Evolutionary conservation across 2,888 invertebrate species (phyloP).

Genomic region (Netelia virgata): DNA sequence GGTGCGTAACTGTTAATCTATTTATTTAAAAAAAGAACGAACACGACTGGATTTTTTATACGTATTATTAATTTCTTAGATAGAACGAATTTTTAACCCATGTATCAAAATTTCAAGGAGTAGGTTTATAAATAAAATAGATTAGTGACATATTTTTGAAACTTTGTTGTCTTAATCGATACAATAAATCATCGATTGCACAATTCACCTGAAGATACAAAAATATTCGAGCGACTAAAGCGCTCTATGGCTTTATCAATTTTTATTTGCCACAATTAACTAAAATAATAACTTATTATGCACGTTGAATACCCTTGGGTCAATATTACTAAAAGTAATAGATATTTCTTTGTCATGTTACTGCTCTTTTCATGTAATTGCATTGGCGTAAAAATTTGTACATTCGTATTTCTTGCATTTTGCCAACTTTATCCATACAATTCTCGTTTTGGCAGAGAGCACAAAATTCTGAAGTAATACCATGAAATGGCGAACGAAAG

Average conservation of each 20-base stretch:
- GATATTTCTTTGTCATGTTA: constrained; percentile 73
- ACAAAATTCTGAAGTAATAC: constrained; percentile 89
- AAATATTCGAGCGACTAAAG: not conserved
- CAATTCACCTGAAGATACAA: not conserved
- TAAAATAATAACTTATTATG: not conserved
- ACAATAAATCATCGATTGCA: not conserved
- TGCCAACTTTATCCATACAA: constrained; percentile 88
- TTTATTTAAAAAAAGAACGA: not conserved
- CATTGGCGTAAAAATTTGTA: constrained; percentile 80
- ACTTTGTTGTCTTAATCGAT: not conserved
- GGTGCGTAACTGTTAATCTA: constrained; percentile 4
- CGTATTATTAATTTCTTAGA: constrained; percentile 31
- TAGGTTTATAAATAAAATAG: constrained; percentile 11
- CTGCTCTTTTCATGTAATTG: constrained; percentile 81
- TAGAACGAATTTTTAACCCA: constrained; percentile 37
- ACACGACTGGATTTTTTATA: not conserved
- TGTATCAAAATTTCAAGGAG: constrained; percentile 15
- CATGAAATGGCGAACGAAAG: constrained; percentile 90
- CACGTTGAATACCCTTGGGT: not conserved
- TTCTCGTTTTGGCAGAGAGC: constrained; percentile 88
- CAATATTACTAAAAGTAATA: not conserved
- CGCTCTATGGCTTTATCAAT: not conserved
- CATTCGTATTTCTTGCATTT: constrained; percentile 88
- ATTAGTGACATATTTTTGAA: constrained; percentile 14
- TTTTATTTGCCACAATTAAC: not conserved